A percentile compares a stretch with the other conserved stretches of the same genome.
phyloP scores from a whole-genome alignment of 1,140 invertebrate species.

The Schmidtea mediterranea region DNA sequence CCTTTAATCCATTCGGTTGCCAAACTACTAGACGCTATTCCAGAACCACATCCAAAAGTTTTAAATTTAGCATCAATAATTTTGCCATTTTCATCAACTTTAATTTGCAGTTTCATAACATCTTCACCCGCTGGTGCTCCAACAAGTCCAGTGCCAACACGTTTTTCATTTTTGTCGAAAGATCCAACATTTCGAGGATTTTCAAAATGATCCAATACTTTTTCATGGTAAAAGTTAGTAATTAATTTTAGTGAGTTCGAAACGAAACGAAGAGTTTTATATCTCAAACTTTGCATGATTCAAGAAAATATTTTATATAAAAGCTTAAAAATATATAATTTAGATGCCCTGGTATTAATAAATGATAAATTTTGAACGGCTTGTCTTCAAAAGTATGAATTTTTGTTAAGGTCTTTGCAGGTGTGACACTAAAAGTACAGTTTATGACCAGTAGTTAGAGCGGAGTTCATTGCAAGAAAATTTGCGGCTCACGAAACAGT shows the following conservation, averaged over 20 bases:
- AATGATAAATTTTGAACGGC: too few species aligned
- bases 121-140: constrained; percentile 96
- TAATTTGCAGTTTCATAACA: constrained; percentile 85
- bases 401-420: too few species aligned
- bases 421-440: too few species aligned
- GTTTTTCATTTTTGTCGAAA: constrained; percentile 69
- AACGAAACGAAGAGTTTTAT: neutral
- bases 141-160: constrained; percentile 83
- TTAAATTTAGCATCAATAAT: constrained; percentile 98
- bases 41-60: constrained; percentile 95
- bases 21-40: constrained; percentile 87
- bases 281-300: too few species aligned
- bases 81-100: constrained; percentile 63
- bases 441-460: too few species aligned
- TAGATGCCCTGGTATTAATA: too few species aligned
- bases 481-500: too few species aligned
- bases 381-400: too few species aligned
- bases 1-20: constrained; percentile 99
- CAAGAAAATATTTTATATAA: too few species aligned
- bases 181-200: constrained; percentile 96
- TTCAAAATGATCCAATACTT: constrained; percentile 97
- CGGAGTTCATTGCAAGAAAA: too few species aligned
- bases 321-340: too few species aligned
- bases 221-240: constrained; percentile 8
- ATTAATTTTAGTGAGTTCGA: constrained; percentile 7